Evolutionary conservation across 2,797 vertebrate genomes (phyloP).

Genomic region (Acrocephalus scirpaceus): DNA sequence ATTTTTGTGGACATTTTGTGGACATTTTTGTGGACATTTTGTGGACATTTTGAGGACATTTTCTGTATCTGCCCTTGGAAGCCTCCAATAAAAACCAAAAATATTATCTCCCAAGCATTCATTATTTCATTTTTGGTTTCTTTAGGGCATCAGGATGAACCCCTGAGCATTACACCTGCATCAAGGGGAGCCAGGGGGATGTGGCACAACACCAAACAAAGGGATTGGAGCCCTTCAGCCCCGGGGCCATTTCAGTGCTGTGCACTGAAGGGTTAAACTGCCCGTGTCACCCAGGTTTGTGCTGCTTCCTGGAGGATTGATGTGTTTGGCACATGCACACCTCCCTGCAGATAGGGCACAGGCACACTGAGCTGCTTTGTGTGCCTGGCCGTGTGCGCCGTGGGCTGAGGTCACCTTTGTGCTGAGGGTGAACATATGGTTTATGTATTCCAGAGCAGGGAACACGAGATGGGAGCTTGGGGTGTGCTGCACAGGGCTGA

Average conservation of each 20-base stretch:
- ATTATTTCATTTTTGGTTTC: background rate
- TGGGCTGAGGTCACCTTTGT: slow-evolving; percentile 4
- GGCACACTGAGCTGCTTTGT: slow-evolving; percentile 17
- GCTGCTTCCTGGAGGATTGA: background rate
- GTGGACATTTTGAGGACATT: background rate
- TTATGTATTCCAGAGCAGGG: background rate
- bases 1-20: background rate
- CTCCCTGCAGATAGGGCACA: background rate
- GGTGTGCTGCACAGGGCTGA: background rate
- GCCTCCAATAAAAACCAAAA: background rate
- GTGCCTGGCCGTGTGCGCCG: accelerated
- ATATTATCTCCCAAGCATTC: too few relatives aligned
- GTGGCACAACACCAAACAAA: background rate
- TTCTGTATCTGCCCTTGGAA: background rate
- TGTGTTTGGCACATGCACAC: slow-evolving; percentile 7
- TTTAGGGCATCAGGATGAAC: background rate
- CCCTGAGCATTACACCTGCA: background rate
- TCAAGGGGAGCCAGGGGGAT: background rate
- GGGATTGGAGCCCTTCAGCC: background rate
- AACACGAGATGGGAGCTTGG: background rate
- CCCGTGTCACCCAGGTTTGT: background rate
- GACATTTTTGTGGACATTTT: background rate
- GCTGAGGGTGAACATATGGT: slow-evolving; percentile 7
- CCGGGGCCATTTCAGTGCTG: accelerated
- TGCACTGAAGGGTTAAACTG: background rate